A percentile compares a stretch with the other conserved stretches of the same genome.
Conservation (phyloP, 2,888 invertebrate species). For the Luperina nickerlii region DNA sequence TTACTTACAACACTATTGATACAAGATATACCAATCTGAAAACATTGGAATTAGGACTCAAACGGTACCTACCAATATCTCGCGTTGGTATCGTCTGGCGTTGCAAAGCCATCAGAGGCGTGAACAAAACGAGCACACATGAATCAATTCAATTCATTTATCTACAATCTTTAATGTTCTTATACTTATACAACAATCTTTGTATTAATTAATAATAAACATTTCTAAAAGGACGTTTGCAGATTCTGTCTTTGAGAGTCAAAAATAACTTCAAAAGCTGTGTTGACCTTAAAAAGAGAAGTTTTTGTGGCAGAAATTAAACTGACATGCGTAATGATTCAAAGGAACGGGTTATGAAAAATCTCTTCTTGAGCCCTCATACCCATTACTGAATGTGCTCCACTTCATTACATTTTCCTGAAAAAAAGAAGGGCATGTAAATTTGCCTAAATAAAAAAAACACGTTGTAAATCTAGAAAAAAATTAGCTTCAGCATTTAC, state of each 20-base stretch:
- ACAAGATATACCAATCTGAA: constrained; percentile 15
- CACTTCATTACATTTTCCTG: constrained; percentile 30
- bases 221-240: constrained; percentile 24
- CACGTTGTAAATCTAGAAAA: constrained; percentile 24
- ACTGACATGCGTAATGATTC: constrained; percentile 55
- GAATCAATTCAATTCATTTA: constrained; percentile 42
- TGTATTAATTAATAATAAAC: constrained; percentile 36
- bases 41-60: constrained; percentile 31
- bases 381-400: constrained; percentile 46
- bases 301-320: constrained; percentile 54
- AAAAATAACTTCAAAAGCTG: constrained; percentile 58
- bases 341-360: constrained; percentile 68
- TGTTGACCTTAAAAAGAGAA: constrained; percentile 57
- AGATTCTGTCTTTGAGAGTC: constrained; percentile 22
- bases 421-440: background rate
- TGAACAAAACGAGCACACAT: constrained; percentile 43
- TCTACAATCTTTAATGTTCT: constrained; percentile 37
- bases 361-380: constrained; percentile 44
- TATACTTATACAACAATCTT: constrained; percentile 15
- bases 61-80: constrained; percentile 51
- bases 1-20: constrained; percentile 7
- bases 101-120: constrained; percentile 34
- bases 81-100: constrained; percentile 45
- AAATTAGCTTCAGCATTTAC: constrained; percentile 17
- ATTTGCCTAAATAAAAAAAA: background rate